phyloP scores from a whole-genome alignment of 1,140 invertebrate species.

The Diorhabda sublineata region DNA sequence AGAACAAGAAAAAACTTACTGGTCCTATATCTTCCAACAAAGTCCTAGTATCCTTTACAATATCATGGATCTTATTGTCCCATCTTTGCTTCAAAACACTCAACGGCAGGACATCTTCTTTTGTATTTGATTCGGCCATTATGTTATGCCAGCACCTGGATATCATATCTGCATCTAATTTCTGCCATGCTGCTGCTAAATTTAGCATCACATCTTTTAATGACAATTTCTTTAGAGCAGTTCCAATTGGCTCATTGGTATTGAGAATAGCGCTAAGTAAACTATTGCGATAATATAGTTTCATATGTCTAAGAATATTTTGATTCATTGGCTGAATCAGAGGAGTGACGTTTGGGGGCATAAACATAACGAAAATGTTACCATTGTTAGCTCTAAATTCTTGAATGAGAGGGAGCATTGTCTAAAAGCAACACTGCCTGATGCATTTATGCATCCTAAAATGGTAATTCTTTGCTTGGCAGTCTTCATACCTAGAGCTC shows the following conservation, averaged over 20 bases:
- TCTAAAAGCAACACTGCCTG: constrained; percentile 44
- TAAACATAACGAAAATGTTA: constrained; percentile 44
- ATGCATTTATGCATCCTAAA: too few relatives aligned
- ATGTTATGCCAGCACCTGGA: too few relatives aligned
- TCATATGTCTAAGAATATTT: constrained; percentile 34
- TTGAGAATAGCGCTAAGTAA: constrained; percentile 3
- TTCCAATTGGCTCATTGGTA: constrained; percentile 19
- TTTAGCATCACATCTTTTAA: constrained; percentile 31
- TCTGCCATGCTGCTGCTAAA: constrained; percentile 29
- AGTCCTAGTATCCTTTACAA: not conserved
- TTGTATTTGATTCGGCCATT: not conserved
- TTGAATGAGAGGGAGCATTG: constrained; percentile 46
- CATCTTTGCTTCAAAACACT: too few relatives aligned
- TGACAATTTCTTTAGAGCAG: constrained; percentile 29
- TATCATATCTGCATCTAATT: constrained; percentile 10
- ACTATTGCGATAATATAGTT: constrained; percentile 31
- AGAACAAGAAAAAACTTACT: constrained; percentile 10
- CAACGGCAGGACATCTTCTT: not conserved
- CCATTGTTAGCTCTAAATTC: constrained; percentile 45
- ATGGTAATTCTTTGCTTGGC: too few relatives aligned
- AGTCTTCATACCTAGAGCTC: too few relatives aligned
- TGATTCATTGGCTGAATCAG: constrained; percentile 46
- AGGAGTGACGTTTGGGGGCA: constrained; percentile 46
- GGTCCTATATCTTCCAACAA: constrained; percentile 15
- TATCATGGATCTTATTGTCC: too few relatives aligned